Evolutionary conservation across 2,797 vertebrate genomes (phyloP).

Genomic region (Schizopygopsis malacanthus): DNA sequence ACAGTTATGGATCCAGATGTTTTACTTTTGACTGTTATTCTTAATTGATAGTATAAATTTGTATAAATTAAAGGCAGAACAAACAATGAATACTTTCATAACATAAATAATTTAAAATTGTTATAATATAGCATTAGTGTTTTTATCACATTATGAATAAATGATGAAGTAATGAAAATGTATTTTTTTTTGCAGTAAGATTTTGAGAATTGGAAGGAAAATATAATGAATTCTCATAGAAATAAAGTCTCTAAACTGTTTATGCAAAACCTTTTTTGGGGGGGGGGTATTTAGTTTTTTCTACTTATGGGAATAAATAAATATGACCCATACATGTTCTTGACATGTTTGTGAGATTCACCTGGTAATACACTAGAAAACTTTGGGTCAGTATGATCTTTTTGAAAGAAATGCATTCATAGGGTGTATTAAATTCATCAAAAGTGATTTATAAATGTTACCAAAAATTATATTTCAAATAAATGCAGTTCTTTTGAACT

Average conservation of each 20-base stretch:
- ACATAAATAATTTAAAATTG: neutral
- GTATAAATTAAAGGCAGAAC: neutral
- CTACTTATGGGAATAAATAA: no score
- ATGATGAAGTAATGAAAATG: neutral
- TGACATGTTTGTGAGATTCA: neutral
- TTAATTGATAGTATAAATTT: neutral
- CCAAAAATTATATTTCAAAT: neutral
- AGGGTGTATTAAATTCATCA: neutral
- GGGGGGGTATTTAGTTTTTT: neutral
- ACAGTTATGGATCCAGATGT: neutral
- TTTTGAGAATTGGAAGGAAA: neutral
- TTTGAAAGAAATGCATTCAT: neutral
- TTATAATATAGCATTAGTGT: neutral
- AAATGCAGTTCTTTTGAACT: neutral
- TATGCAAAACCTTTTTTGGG: neutral
- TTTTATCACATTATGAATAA: neutral
- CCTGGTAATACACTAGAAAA: neutral
- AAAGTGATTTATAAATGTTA: neutral
- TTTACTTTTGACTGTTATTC: neutral
- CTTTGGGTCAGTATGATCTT: neutral
- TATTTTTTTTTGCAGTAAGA: neutral
- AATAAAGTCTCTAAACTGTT: neutral
- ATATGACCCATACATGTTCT: neutral
- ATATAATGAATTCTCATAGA: neutral
- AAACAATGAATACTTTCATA: neutral